Conservation (phyloP, 2,888 invertebrate genomes). For the Limnephilus auricula region DNA sequence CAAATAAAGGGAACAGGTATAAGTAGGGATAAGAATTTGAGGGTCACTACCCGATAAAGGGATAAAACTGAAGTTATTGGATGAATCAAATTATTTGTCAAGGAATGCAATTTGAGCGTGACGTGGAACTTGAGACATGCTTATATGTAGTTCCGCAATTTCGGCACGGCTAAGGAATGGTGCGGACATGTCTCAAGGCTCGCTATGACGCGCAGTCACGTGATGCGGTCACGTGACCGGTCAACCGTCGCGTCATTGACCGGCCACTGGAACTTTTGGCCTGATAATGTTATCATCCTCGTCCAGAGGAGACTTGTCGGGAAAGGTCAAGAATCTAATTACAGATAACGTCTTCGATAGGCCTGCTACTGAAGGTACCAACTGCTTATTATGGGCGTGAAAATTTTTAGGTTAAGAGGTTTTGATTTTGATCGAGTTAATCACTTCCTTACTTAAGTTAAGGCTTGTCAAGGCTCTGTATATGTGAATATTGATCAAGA, state of each 20-base stretch:
- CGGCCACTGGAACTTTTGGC: not conserved
- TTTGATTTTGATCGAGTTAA: too few relatives aligned
- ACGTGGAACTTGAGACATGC: not conserved
- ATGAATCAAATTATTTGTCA: not conserved
- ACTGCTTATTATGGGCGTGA: too few relatives aligned
- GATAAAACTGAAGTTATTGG: not conserved
- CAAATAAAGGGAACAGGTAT: too few relatives aligned
- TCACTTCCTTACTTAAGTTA: too few relatives aligned
- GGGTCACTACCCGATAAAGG: not conserved
- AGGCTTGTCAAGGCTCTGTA: too few relatives aligned
- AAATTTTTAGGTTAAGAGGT: too few relatives aligned
- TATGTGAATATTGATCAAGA: too few relatives aligned
- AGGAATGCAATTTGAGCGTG: not conserved
- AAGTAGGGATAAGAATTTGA: not conserved
- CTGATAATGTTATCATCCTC: not conserved
- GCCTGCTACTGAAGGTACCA: too few relatives aligned
- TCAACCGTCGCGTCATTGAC: not conserved
- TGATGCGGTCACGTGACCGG: constrained; percentile 18
- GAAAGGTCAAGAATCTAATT: not conserved
- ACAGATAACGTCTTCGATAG: not conserved
- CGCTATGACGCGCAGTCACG: constrained; percentile 18
- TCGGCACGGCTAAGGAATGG: constrained; percentile 17
- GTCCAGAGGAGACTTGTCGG: not conserved
- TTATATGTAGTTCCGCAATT: not conserved
- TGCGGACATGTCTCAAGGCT: constrained; percentile 13